Evolutionary conservation across 1,140 invertebrate genomes (phyloP), one percentile per base, ranked within the genome.

Genomic region (Drosophila bocki): DNA sequence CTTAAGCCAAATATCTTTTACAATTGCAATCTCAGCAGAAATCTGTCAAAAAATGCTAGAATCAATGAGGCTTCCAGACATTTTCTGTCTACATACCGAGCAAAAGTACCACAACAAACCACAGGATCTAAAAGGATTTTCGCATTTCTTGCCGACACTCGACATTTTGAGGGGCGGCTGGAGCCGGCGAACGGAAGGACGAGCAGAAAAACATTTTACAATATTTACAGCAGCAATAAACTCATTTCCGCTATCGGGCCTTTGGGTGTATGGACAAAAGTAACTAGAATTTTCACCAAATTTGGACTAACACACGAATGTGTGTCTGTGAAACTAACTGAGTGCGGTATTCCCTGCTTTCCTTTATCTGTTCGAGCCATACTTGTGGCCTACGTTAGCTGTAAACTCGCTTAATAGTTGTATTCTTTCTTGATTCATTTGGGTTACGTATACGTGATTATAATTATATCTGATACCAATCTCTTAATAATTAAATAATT

Each of bases 141-240:
- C 81, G 47, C 80, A 82, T 82, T 82, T 61, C 62, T 62, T 78
- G 80, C 69, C 63, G 62, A 82, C 80, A 82, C 59, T 65, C 61
- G 71, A 74, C 72, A 50, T 64, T 54, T 45, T 63, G 12, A 29
- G 47, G 45, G 13, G n/a, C n/a, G n/a, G n/a, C n/a, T n/a, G n/a
- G n/a, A n/a, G n/a, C n/a, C n/a, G n/a, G n/a, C n/a, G n/a, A 42
- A 19, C 53, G 39, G 51, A 54, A 72, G 33, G 45, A 54, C 71
- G 65, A 61, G 61, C 79, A 78, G 65, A 56, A 39, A 56, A 57
- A 57, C 54, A 57, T 83, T 65, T 83, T 54, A 75, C 64, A 83
- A 82, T 83, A 83, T 83, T 83, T 83, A 79, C 80, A 79, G 68
- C 57, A 67, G 70, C 76, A 79, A 83, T 83, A 83, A 83, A 83